A percentile compares a stretch with the other conserved stretches of the same genome.
These are phyloP conservation scores for Spongia lamella DNA, from an alignment of 37 sponge, comb jelly and placozoan genomes.

Conservation along the genomic window DNA sequence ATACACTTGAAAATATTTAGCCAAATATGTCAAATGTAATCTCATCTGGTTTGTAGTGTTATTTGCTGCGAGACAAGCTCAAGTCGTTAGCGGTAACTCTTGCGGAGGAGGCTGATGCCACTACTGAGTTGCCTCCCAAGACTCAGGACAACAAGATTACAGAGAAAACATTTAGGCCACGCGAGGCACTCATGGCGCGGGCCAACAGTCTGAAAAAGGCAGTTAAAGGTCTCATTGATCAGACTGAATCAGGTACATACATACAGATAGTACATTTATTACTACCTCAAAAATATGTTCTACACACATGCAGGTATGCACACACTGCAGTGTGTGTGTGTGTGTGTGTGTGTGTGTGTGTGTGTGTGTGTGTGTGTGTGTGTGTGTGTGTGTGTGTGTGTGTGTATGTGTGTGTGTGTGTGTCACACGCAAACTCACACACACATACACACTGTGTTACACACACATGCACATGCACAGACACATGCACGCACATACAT, in stretches of 20 bases:
- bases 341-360: not conserved
- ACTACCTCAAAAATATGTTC: not conserved
- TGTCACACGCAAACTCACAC: no score
- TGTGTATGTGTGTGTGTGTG: no score
- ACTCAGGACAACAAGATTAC: not conserved
- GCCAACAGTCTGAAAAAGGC: constrained; percentile 91
- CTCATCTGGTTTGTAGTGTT: no score
- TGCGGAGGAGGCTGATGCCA: not conserved
- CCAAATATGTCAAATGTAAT: no score
- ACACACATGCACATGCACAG: no score
- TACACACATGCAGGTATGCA: constrained; percentile 43
- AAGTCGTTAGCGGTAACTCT: constrained; percentile 21
- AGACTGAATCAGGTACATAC: constrained; percentile 30
- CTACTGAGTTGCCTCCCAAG: constrained; percentile 4
- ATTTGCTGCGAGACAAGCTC: constrained; percentile 48
- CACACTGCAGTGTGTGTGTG: not conserved
- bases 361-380: not conserved
- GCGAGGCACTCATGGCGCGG: constrained; percentile 75
- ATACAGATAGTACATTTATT: not conserved
- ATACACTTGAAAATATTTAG: no score
- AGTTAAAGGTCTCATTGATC: constrained; percentile 68
- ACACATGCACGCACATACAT: no score
- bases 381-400: not conserved
- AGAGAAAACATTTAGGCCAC: constrained; percentile 16
- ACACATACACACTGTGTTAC: no score